Conservation (phyloP, 2,797 vertebrate species). For the Acrossocheilus wenchowensis region DNA sequence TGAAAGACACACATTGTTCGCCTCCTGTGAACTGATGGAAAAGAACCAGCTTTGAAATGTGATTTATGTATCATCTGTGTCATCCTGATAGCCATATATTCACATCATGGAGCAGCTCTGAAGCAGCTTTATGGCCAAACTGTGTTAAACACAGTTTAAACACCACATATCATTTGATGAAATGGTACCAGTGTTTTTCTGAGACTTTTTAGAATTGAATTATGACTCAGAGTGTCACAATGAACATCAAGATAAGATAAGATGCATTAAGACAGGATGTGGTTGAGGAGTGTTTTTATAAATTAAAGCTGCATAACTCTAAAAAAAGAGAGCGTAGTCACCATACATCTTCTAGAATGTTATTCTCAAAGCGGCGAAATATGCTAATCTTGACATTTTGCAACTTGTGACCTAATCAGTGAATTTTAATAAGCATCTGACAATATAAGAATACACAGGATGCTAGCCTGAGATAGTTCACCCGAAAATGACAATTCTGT, state of each 20-base stretch:
- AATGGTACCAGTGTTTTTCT: background rate
- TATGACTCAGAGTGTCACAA: background rate
- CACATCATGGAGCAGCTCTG: conserved; percentile 7
- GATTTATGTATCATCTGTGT: conserved; percentile 43
- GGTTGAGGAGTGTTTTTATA: background rate
- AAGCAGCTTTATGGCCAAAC: conserved; percentile 10
- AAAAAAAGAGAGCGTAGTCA: background rate
- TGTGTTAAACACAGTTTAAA: conserved; percentile 7
- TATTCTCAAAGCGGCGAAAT: background rate
- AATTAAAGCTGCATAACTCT: background rate
- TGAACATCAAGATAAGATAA: background rate
- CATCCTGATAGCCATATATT: conserved; percentile 26
- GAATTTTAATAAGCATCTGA: background rate
- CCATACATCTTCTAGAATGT: background rate
- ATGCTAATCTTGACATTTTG: background rate
- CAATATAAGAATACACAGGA: background rate
- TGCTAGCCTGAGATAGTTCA: background rate
- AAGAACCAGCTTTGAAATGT: conserved; percentile 42
- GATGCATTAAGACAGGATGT: background rate
- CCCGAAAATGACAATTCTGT: background rate
- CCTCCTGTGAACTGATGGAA: conserved; percentile 35
- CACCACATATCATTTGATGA: conserved; percentile 4
- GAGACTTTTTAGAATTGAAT: conserved; percentile 4
- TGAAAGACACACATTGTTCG: conserved; percentile 49
- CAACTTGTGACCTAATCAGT: conserved; percentile 8